Percentiles rank a stretch among this genome's conserved stretches.
These are phyloP conservation scores for Rhaphigaster nebulosa DNA, from an alignment of 2,888 invertebrate genomes.

Conservation along the genomic window DNA sequence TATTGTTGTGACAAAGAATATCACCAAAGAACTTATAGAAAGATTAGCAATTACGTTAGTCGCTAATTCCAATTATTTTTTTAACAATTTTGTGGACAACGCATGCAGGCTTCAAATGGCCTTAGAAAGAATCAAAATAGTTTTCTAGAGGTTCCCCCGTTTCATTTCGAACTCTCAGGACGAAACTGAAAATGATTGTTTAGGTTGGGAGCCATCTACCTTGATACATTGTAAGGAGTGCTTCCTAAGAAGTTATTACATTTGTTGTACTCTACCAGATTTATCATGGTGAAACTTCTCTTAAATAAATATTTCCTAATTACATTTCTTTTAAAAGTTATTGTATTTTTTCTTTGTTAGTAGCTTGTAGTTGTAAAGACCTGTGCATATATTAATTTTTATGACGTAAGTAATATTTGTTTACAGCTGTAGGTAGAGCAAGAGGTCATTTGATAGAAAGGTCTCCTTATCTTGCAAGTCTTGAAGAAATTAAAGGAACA, in stretches of 20 bases:
- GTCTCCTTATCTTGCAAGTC: conserved; percentile 72
- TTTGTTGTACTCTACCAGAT: neutral
- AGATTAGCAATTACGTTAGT: neutral
- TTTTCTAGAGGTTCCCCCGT: neutral
- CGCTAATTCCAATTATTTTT: neutral
- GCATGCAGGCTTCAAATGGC: neutral
- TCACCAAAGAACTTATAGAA: neutral
- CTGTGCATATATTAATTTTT: neutral
- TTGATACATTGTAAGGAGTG: neutral
- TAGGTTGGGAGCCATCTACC: neutral
- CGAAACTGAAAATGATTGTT: neutral
- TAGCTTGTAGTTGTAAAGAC: neutral
- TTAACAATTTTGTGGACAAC: neutral
- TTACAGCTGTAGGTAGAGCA: conserved; percentile 75
- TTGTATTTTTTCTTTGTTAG: neutral
- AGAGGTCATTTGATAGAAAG: conserved; percentile 80
- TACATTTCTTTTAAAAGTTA: neutral
- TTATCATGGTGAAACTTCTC: neutral
- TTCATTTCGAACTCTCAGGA: neutral
- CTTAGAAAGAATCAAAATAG: neutral
- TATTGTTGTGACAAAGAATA: neutral
- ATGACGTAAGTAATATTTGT: conserved; percentile 56
- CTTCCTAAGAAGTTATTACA: neutral
- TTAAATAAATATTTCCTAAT: no score
- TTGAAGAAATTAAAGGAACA: conserved; percentile 65